phyloP scores from a whole-genome alignment of 2,888 invertebrate species.

The Aethes cnicana region DNA sequence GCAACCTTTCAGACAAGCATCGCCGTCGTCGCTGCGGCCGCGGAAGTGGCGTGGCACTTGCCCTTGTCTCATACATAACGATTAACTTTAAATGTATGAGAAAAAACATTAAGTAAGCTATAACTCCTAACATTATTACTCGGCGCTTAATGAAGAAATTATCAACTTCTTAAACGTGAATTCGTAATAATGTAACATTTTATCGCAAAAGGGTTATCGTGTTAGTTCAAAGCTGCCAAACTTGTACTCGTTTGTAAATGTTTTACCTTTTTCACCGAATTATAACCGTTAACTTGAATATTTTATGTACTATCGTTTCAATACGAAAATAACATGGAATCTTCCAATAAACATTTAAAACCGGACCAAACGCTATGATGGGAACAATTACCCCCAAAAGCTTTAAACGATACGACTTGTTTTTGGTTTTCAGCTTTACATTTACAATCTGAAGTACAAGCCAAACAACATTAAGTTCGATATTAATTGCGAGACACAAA shows the following conservation, averaged over 20 bases:
- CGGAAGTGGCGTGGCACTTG: conserved; percentile 48
- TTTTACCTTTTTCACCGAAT: too few relatives aligned
- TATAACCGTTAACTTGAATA: too few relatives aligned
- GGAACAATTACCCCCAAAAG: conserved; percentile 9
- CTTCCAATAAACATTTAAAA: conserved; percentile 1
- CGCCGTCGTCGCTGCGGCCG: conserved; percentile 44
- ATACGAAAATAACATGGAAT: neutral
- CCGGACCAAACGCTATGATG: conserved; percentile 5
- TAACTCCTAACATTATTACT: too few relatives aligned
- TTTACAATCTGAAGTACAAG: conserved; percentile 10
- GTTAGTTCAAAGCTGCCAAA: neutral
- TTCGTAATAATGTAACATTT: neutral
- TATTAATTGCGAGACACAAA: conserved; percentile 21
- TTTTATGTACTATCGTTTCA: too few relatives aligned
- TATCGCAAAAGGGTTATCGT: conserved; percentile 4
- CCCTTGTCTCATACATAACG: too few relatives aligned
- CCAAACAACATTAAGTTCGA: conserved; percentile 15
- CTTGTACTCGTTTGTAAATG: too few relatives aligned
- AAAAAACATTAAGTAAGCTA: too few relatives aligned
- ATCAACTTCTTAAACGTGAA: too few relatives aligned
- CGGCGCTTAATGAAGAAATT: too few relatives aligned
- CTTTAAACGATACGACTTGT: conserved; percentile 1
- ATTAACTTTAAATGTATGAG: too few relatives aligned
- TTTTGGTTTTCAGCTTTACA: conserved; percentile 11
- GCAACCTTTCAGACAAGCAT: conserved; percentile 41